Conservation (phyloP, 2,113 vertebrate genomes). For the Mohoua ochrocephala region DNA sequence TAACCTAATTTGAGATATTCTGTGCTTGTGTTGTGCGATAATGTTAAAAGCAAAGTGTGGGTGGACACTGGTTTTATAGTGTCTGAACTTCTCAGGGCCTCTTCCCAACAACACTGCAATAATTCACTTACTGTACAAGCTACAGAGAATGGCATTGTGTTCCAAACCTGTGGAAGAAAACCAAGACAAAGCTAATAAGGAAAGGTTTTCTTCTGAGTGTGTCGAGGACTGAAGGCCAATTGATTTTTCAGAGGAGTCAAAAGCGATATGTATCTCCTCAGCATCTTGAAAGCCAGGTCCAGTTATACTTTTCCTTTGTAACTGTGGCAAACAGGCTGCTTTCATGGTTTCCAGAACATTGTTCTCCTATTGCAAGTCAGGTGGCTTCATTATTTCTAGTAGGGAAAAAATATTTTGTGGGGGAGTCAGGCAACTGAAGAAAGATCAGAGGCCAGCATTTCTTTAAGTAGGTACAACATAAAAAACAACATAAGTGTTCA, state of each 20-base stretch:
- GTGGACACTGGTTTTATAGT: background rate
- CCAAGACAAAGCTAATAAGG: background rate
- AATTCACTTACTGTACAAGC: background rate
- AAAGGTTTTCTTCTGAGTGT: background rate
- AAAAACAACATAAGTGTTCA: background rate
- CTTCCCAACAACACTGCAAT: background rate
- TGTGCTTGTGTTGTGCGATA: background rate
- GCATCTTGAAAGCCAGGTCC: slow-evolving; percentile 15
- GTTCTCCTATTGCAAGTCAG: slow-evolving; percentile 10
- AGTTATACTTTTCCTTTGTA: background rate
- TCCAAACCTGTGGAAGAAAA: background rate
- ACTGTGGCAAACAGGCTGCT: background rate
- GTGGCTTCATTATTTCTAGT: slow-evolving; percentile 20
- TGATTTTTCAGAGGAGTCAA: slow-evolving; percentile 24
- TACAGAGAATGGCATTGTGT: background rate
- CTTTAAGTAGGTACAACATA: background rate
- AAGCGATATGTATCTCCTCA: slow-evolving; percentile 36
- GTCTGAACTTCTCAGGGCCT: background rate
- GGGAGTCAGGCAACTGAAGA: background rate
- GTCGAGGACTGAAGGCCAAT: background rate
- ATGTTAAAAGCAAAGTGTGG: background rate
- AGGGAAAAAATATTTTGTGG: background rate
- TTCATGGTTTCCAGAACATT: background rate
- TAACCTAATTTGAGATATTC: slow-evolving; percentile 31
- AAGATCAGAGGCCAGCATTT: background rate